Evolutionary conservation across 2,888 invertebrate genomes (phyloP).

Genomic region (Lingula anatina): DNA sequence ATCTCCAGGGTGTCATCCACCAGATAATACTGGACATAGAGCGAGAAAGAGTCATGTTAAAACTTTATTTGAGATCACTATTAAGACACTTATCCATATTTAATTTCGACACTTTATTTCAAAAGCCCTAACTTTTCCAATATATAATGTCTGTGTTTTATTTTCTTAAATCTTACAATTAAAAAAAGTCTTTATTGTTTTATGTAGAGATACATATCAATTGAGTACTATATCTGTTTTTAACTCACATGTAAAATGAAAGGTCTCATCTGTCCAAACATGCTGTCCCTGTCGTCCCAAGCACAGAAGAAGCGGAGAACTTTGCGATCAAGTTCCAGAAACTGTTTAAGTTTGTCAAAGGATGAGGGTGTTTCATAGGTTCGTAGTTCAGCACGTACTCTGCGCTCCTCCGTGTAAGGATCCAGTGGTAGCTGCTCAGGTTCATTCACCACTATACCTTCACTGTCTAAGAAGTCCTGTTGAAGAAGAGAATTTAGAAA

Average conservation of each 20-base stretch:
- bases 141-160: no score
- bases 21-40: constrained; percentile 68
- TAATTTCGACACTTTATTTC: no score
- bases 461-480: constrained; percentile 77
- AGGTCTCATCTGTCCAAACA: constrained; percentile 53
- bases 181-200: no score
- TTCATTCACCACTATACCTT: constrained; percentile 71
- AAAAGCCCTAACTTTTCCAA: no score
- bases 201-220: constrained; percentile 17
- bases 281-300: constrained; percentile 55
- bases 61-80: no score
- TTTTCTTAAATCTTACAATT: no score
- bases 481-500: no score
- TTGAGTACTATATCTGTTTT: no score
- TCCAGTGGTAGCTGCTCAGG: constrained; percentile 69
- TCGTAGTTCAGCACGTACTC: constrained; percentile 34
- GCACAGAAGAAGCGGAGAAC: constrained; percentile 60
- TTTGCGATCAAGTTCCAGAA: constrained; percentile 74
- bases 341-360: constrained; percentile 63
- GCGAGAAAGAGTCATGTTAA: no score
- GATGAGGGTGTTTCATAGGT: constrained; percentile 46
- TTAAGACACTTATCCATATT: no score
- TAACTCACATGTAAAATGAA: constrained; percentile 67
- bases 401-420: constrained; percentile 57
- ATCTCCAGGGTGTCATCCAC: constrained; percentile 77